phyloP scores from a whole-genome alignment of 2,113 vertebrate species.

The Sula dactylatra region DNA sequence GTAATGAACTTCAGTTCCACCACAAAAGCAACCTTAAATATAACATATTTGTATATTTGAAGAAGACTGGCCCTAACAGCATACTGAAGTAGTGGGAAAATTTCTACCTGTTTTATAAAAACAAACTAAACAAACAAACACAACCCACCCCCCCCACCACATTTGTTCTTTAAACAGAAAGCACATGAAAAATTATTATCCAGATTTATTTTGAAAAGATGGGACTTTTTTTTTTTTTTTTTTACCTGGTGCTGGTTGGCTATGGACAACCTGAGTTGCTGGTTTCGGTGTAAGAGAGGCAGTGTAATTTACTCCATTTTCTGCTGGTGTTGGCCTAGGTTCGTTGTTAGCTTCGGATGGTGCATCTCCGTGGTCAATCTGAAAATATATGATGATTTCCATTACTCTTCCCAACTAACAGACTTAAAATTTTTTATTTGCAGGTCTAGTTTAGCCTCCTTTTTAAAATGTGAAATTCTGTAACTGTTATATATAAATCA shows the following conservation, averaged over 20 bases:
- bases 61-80: neutral
- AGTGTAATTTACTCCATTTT: constrained; percentile 88
- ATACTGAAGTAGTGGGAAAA: neutral
- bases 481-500: neutral
- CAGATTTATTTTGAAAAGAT: neutral
- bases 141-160: rapidly evolving
- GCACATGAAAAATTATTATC: neutral
- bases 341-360: constrained; percentile 84
- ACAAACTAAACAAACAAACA: neutral
- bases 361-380: constrained; percentile 86
- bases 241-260: constrained; percentile 87
- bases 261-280: constrained; percentile 81
- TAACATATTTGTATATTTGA: neutral
- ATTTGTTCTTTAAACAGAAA: neutral
- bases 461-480: neutral
- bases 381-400: neutral
- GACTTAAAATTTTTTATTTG: neutral
- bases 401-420: neutral
- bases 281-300: constrained; percentile 84
- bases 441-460: neutral
- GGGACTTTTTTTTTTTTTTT: too few relatives aligned
- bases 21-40: neutral
- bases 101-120: neutral
- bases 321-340: constrained; percentile 80
- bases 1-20: neutral